These are phyloP conservation scores for Spatulosminthurus flaviceps DNA, from an alignment of 2,888 invertebrate genomes.

Conservation along the genomic window DNA sequence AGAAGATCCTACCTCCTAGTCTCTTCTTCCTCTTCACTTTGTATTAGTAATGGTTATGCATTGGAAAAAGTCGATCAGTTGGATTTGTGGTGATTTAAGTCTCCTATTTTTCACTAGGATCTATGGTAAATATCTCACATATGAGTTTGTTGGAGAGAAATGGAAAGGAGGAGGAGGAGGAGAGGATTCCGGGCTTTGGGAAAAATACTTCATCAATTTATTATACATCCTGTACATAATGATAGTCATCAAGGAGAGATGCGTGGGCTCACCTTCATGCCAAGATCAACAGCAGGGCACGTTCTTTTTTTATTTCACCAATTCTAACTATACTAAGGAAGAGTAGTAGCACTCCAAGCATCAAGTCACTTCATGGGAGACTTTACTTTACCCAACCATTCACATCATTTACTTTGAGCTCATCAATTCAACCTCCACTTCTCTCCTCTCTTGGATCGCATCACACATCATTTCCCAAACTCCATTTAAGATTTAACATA, in stretches of 20 bases:
- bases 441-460: too few species aligned
- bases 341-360: too few species aligned
- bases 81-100: conserved; percentile 3
- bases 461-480: too few species aligned
- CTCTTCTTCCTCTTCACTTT: not conserved
- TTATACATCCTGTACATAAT: conserved; percentile 31
- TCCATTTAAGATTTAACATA: too few species aligned
- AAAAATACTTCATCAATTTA: conserved; percentile 4
- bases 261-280: conserved; percentile 28
- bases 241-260: conserved; percentile 25
- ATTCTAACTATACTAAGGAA: not conserved
- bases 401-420: not conserved
- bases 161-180: conserved; percentile 19
- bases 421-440: conserved; percentile 4
- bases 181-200: conserved; percentile 3
- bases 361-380: too few species aligned
- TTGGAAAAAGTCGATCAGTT: not conserved
- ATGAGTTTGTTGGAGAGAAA: not conserved
- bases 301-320: conserved; percentile 5
- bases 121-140: not conserved
- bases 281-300: conserved; percentile 37
- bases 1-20: not conserved
- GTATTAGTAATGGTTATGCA: conserved; percentile 14
- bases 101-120: not conserved
- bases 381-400: too few species aligned